Conservation (phyloP, 92 coral and sea anemone genomes). For the Anthopleura xanthogrammica region DNA sequence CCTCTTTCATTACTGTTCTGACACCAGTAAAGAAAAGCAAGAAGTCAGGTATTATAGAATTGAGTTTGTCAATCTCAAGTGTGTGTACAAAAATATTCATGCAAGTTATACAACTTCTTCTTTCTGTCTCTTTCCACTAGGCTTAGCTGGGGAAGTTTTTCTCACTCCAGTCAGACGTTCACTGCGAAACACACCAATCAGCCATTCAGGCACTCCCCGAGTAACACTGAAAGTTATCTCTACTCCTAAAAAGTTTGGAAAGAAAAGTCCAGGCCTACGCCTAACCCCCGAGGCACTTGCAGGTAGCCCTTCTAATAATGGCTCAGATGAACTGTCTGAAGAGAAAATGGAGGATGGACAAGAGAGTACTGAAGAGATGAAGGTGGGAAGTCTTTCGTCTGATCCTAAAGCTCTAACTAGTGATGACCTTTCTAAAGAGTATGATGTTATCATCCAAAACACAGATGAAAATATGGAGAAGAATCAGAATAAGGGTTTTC, state of each 20-base stretch:
- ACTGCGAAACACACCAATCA: slow-evolving; percentile 60
- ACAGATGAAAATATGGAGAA: background rate
- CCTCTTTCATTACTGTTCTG: slow-evolving; percentile 68
- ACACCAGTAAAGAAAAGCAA: slow-evolving; percentile 73
- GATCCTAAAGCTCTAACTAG: slow-evolving; percentile 17
- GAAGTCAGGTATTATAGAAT: slow-evolving; percentile 32
- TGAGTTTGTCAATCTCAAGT: background rate
- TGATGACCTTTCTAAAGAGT: background rate
- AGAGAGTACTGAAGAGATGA: background rate
- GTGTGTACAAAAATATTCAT: background rate
- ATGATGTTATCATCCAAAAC: background rate
- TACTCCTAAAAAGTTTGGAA: slow-evolving; percentile 58
- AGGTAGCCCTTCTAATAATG: background rate
- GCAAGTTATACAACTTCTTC: background rate
- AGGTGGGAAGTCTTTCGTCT: background rate
- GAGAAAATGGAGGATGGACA: slow-evolving; percentile 8
- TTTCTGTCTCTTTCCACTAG: slow-evolving; percentile 9
- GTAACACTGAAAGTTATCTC: slow-evolving; percentile 53
- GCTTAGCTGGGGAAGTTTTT: slow-evolving; percentile 50
- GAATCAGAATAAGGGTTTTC: background rate
- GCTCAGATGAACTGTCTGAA: background rate
- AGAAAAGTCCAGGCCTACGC: slow-evolving; percentile 54
- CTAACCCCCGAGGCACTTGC: slow-evolving; percentile 59
- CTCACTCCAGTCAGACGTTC: slow-evolving; percentile 93
- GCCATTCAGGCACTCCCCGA: slow-evolving; percentile 14